Conservation (phyloP, 2,113 vertebrate species). For the Danionella cerebrum region DNA sequence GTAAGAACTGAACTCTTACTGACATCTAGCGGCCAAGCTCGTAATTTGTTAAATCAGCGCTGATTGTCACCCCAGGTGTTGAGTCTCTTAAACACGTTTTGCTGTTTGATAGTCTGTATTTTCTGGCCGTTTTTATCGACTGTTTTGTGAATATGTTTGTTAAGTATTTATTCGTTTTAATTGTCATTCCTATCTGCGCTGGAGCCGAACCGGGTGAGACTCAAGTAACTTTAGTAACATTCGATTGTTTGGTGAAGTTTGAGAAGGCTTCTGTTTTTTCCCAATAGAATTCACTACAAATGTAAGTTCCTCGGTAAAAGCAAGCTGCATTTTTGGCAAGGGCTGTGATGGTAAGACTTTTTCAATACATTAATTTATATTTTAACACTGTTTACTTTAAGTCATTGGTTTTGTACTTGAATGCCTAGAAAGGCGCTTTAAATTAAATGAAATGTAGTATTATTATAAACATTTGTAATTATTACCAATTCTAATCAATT, state of each 20-base stretch:
- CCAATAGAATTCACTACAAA: neutral
- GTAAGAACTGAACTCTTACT: neutral
- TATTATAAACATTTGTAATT: no score
- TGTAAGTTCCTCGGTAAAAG: neutral
- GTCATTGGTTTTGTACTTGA: neutral
- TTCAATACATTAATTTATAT: no score
- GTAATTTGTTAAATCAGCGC: no score
- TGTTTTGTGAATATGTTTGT: neutral
- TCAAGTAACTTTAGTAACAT: no score
- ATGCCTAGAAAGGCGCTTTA: no score
- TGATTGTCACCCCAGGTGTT: slow-evolving; percentile 2
- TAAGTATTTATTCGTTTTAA: slow-evolving; percentile 1
- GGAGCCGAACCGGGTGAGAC: neutral
- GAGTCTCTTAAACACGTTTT: neutral
- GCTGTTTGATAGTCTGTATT: neutral
- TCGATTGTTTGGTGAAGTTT: neutral
- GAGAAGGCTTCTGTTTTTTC: no score
- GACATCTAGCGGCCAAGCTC: slow-evolving; percentile 6
- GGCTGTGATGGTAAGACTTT: neutral
- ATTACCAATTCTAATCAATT: no score
- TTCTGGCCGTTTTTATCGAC: neutral
- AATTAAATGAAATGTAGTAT: no score
- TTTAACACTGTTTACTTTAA: neutral
- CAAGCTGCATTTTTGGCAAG: neutral
- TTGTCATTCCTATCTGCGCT: neutral